These are phyloP conservation scores for Cheirogaleus major DNA, from an alignment of 2,797 vertebrate genomes.

Conservation along the genomic window DNA sequence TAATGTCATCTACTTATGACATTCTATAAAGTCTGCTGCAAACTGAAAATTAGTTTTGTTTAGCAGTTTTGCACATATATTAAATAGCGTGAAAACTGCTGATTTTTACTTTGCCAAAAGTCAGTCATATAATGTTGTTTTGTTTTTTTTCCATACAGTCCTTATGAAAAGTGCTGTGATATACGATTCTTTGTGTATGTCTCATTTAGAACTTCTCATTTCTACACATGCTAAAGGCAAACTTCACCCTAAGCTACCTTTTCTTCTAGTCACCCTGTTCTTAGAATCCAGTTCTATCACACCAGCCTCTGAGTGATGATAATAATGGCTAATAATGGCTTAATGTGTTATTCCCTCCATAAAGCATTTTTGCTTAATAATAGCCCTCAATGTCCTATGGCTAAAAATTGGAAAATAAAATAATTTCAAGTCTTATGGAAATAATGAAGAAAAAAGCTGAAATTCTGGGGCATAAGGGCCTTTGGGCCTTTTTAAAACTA, in stretches of 20 bases:
- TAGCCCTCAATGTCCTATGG: background rate
- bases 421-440: conserved; percentile 32
- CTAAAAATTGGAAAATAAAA: conserved; percentile 57
- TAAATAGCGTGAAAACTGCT: background rate
- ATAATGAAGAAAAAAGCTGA: conserved; percentile 45
- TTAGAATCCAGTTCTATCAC: background rate
- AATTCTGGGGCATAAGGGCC: background rate
- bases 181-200: background rate
- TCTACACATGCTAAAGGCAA: background rate
- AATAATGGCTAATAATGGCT: background rate
- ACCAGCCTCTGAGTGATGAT: background rate
- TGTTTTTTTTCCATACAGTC: background rate
- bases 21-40: background rate
- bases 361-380: conserved; percentile 41
- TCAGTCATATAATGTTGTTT: background rate
- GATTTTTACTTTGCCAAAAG: background rate
- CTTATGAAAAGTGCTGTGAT: background rate
- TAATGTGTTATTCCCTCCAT: conserved; percentile 1
- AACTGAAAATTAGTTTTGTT: background rate
- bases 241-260: background rate
- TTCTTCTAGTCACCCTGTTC: background rate
- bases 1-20: background rate
- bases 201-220: background rate
- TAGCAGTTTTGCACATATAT: background rate
- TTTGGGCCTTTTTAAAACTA: background rate